phyloP scores from a whole-genome alignment of 30 jellyfish, hydroid and myxozoan species.

The Aurelia sp. region DNA sequence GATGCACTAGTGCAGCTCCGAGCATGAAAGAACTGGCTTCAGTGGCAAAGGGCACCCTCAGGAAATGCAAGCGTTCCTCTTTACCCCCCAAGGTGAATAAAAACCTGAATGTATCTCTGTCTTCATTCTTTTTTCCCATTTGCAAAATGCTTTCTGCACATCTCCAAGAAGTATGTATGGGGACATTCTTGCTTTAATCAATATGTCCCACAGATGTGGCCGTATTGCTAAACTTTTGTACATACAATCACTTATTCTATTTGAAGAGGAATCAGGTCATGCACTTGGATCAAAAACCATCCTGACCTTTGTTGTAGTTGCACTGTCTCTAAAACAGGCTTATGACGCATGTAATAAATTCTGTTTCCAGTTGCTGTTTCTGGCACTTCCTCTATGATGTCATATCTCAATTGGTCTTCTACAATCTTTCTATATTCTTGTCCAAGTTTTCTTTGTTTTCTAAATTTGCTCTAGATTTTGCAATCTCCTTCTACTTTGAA shows the following conservation, averaged over 20 bases:
- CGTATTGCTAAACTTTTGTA: conserved; percentile 4
- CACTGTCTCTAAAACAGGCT: not conserved
- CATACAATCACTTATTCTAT: not conserved
- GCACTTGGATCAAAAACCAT: conserved; percentile 5
- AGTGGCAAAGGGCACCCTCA: conserved; percentile 20
- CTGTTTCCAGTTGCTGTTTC: not conserved
- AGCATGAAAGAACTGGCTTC: conserved; percentile 39
- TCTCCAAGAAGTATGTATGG: not conserved
- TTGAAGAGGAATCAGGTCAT: not conserved
- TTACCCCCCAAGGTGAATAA: not conserved
- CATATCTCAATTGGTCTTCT: not conserved
- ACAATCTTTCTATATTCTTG: conserved; percentile 10
- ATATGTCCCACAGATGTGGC: not conserved
- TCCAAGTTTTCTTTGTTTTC: conserved; percentile 9
- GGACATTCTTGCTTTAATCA: conserved; percentile 7
- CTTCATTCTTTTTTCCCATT: too few species aligned
- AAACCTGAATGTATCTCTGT: too few species aligned
- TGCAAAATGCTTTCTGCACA: too few species aligned
- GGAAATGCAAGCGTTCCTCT: conserved; percentile 17
- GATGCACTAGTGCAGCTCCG: not conserved
- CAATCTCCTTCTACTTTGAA: conserved; percentile 14
- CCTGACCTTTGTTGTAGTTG: not conserved
- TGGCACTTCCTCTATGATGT: conserved; percentile 26
- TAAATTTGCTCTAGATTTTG: conserved; percentile 8
- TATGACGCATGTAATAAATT: not conserved